These are phyloP conservation scores for Peromyscus eremicus DNA, from an alignment of 2,797 vertebrate genomes.

Conservation along the genomic window DNA sequence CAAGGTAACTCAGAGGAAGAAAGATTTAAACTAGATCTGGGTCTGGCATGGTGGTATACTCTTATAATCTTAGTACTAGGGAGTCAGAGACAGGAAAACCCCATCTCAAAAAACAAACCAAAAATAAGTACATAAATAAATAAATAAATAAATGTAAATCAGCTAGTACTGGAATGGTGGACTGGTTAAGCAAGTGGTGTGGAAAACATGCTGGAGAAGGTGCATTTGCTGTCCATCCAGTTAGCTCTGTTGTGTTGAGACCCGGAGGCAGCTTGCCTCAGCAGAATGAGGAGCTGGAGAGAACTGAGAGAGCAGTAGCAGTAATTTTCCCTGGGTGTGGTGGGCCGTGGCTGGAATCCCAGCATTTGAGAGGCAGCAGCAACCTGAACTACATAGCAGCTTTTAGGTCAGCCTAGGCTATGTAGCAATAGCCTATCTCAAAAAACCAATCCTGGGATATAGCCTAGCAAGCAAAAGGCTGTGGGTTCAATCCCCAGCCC, in stretches of 20 bases:
- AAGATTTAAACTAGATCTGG: slow-evolving; percentile 40
- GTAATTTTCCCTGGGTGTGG: not conserved
- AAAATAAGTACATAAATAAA: not conserved
- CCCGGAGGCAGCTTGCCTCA: not conserved
- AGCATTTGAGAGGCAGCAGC: not conserved
- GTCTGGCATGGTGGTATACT: not conserved
- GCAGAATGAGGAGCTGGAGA: not conserved
- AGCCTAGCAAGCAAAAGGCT: not conserved
- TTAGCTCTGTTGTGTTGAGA: not conserved
- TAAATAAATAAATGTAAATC: not conserved
- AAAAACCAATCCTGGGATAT: not conserved
- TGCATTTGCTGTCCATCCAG: not conserved
- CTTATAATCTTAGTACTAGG: not conserved
- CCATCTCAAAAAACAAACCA: not conserved
- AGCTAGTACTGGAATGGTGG: slow-evolving; percentile 18
- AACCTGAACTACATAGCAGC: not conserved
- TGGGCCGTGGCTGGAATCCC: not conserved
- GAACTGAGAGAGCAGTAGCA: not conserved
- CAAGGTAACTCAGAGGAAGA: slow-evolving; percentile 17
- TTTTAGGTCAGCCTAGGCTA: not conserved
- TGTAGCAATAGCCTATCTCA: not conserved
- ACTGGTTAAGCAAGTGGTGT: slow-evolving; percentile 28
- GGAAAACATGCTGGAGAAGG: slow-evolving; percentile 3
- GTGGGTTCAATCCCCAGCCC: not conserved
- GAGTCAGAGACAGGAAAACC: not conserved